Evolutionary conservation across 2,113 vertebrate genomes (phyloP).

Genomic region (Erythrolamprus reginae): DNA sequence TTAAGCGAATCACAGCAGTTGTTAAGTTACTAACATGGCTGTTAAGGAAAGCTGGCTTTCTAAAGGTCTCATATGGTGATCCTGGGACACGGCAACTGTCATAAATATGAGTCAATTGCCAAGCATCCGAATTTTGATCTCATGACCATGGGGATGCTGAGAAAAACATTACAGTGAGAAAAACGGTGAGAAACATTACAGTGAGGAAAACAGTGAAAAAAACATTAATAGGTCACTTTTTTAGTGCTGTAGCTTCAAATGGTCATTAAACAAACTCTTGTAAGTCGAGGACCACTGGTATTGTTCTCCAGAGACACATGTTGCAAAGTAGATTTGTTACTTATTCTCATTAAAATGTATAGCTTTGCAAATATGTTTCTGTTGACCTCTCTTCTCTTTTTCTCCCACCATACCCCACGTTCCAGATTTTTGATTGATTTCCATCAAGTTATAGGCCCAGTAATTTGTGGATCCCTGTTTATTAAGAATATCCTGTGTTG

Average conservation of each 20-base stretch:
- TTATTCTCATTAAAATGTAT: not conserved
- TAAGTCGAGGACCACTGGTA: not conserved
- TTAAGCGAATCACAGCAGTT: not conserved
- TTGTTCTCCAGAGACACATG: not conserved
- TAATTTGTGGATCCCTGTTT: constrained; percentile 45
- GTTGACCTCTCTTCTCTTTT: not conserved
- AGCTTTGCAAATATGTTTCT: not conserved
- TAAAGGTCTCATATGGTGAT: not conserved
- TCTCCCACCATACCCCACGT: not conserved
- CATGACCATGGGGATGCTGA: not conserved
- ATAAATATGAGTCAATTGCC: not conserved
- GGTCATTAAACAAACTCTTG: not conserved
- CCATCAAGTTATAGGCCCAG: not conserved
- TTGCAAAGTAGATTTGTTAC: not conserved
- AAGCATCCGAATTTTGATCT: not conserved
- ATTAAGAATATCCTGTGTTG: constrained; percentile 25
- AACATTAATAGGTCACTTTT: not conserved
- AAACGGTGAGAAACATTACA: too few relatives aligned
- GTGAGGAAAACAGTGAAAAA: not conserved
- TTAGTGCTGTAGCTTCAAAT: not conserved
- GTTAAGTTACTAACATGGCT: not conserved
- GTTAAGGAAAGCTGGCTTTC: not conserved
- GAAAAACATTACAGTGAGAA: too few relatives aligned
- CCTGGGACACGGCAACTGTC: not conserved
- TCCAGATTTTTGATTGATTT: fast-evolving